Conservation (phyloP, 2,113 vertebrate species). For the Pandion haliaetus region DNA sequence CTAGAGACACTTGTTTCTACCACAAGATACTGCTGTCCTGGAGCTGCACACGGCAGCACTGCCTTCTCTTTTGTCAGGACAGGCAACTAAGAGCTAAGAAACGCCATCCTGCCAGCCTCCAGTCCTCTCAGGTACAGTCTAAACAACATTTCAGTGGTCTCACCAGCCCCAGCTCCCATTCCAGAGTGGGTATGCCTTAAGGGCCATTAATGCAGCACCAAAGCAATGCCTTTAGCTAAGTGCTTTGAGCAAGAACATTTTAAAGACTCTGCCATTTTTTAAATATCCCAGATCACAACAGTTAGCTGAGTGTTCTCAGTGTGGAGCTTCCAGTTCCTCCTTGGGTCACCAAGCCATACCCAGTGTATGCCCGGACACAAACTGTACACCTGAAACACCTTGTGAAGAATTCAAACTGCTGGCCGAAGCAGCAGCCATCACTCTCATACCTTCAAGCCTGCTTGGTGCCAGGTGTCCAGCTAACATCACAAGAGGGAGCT, state of each 20-base stretch:
- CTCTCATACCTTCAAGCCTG: not conserved
- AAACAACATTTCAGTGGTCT: not conserved
- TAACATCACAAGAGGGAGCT: not conserved
- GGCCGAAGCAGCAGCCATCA: not conserved
- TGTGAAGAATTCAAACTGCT: not conserved
- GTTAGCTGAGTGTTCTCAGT: not conserved
- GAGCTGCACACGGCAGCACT: not conserved
- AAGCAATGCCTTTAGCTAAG: not conserved
- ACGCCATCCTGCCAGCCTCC: not conserved
- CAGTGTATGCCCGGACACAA: not conserved
- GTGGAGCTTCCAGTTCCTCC: not conserved
- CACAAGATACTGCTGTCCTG: not conserved
- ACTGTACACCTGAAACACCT: not conserved
- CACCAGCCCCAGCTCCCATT: not conserved
- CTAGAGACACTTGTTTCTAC: not conserved
- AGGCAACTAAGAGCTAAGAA: not conserved
- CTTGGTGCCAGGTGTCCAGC: not conserved
- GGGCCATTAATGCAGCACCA: not conserved
- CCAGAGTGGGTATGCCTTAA: not conserved
- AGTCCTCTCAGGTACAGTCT: not conserved
- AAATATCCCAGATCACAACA: not conserved
- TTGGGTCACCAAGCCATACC: not conserved
- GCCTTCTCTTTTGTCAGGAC: not conserved
- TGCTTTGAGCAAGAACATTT: not conserved
- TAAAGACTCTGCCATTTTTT: not conserved